phyloP scores from a whole-genome alignment of 2,113 vertebrate species.

The Chamaetylas fuelleborni region DNA sequence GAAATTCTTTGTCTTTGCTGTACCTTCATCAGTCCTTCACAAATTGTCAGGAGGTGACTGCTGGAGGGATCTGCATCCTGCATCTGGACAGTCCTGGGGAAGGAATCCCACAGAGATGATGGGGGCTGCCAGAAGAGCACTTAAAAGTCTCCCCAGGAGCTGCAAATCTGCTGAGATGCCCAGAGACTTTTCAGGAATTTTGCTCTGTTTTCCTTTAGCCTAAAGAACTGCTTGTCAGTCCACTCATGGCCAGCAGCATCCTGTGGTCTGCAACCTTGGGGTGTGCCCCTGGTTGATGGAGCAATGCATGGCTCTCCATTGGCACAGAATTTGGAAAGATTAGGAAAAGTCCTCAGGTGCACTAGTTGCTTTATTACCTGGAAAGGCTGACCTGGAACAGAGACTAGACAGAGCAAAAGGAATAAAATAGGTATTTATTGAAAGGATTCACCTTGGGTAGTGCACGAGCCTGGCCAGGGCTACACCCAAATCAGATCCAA shows the following conservation, averaged over 20 bases:
- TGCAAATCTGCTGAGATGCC: not conserved
- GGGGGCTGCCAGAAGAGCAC: not conserved
- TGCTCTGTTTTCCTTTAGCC: not conserved
- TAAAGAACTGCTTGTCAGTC: not conserved
- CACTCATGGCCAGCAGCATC: accelerated
- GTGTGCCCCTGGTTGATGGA: not conserved
- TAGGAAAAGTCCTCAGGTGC: not conserved
- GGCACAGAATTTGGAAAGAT: not conserved
- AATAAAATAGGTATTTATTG: too few species aligned
- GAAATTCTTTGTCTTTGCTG: not conserved
- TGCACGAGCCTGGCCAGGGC: too few species aligned
- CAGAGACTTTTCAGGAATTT: not conserved
- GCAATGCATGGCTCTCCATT: not conserved
- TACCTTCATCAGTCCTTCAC: not conserved
- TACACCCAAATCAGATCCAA: too few species aligned
- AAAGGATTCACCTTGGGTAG: too few species aligned
- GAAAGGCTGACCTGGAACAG: too few species aligned
- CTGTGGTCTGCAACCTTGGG: accelerated
- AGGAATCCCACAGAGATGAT: not conserved
- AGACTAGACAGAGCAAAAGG: too few species aligned
- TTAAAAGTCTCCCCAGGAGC: not conserved
- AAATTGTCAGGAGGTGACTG: not conserved
- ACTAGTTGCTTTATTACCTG: not conserved
- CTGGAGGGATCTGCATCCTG: not conserved
- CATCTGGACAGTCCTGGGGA: not conserved